Base-by-base conservation (phyloP, 2,113 vertebrate genomes). In the Coptodon rendalli region DNA sequence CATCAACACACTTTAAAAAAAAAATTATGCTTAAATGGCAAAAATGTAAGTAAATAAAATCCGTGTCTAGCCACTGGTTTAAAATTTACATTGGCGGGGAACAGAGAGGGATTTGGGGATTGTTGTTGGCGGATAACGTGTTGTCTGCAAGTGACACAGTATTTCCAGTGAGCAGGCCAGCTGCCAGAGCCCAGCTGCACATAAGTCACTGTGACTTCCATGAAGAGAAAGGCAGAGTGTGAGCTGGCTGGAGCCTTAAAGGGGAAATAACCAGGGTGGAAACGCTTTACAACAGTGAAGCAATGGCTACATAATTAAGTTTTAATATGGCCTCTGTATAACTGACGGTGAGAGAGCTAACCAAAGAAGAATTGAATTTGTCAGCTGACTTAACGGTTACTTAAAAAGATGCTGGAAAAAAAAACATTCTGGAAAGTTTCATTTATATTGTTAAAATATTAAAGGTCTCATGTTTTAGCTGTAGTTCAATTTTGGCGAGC, bases 121-220 rank as follows among this genome's bases (percentile, higher is more conserved):
- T 85, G 73, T 5, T 87, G 34, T 40, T 82, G 84, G 91, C 81
- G 86, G 81, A 31, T 66, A 76, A 36, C 80, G 85, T 76, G 85
- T 50, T 83, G 92, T 56, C 88, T 91, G 66, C 6, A 38, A 34
- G 71, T 93, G 92, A 94, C 90, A 52, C 40, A 59, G 61, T 89
- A 87, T 96, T 96, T 95, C 94, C 94, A 94, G 81, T 80, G 61
- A 56, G 56, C 71, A 78, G 86, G 87, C 90, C 92, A 94, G 92
- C 88, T 92, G 92, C 86, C 76, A 24, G 45, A 48, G 59, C n/a
- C 81, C 80, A 83, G 43, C 56, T 8, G 52, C 52, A 36, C 78
- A 11, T 22, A 79, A 88, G 82, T 91, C 91, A 91, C 66, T 80
- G 40, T 63, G 89, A 81, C 9, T 36, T 78, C n/a, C 36, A 22